These are phyloP conservation scores for Noctuana brunneofusca DNA, from an alignment of 2,888 invertebrate species.

Conservation along the genomic window DNA sequence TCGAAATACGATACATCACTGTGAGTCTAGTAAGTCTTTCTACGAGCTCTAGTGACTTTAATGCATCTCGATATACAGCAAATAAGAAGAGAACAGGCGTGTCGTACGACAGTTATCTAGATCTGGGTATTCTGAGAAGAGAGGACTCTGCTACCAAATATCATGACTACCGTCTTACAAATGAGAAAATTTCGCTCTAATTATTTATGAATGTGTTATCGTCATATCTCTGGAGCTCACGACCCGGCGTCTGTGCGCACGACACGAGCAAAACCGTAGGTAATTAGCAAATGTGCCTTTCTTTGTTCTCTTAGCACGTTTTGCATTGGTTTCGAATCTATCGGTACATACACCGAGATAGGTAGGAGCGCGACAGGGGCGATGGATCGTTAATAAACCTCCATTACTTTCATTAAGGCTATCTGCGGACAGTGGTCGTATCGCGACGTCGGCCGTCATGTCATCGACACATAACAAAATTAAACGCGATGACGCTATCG, in stretches of 20 bases:
- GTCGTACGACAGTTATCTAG: conserved; percentile 75
- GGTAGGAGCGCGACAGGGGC: conserved; percentile 65
- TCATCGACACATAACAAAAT: conserved; percentile 76
- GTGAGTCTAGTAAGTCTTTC: conserved; percentile 32
- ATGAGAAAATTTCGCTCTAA: conserved; percentile 84
- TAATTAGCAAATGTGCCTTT: conserved; percentile 82
- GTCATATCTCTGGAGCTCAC: conserved; percentile 80
- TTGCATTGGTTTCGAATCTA: conserved; percentile 70
- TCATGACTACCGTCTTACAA: conserved; percentile 82
- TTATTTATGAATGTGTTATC: conserved; percentile 84
- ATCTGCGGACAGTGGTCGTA: conserved; percentile 77
- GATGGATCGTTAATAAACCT: conserved; percentile 77
- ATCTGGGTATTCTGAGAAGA: conserved; percentile 76
- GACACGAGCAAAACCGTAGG: conserved; percentile 79
- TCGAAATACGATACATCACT: conserved; percentile 2
- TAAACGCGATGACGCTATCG: conserved; percentile 79
- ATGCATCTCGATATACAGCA: conserved; percentile 46
- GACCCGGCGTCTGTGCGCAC: conserved; percentile 80
- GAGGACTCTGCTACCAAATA: conserved; percentile 78
- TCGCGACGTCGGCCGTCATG: conserved; percentile 78
- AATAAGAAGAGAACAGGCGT: conserved; percentile 72
- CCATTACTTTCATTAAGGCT: conserved; percentile 82
- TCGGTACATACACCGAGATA: conserved; percentile 63
- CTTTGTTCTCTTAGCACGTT: conserved; percentile 82
- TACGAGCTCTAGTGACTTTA: conserved; percentile 29